Evolutionary conservation across 2,113 vertebrate genomes (phyloP), one percentile per base, ranked within the genome.

Genomic region (Arenaria interpres): DNA sequence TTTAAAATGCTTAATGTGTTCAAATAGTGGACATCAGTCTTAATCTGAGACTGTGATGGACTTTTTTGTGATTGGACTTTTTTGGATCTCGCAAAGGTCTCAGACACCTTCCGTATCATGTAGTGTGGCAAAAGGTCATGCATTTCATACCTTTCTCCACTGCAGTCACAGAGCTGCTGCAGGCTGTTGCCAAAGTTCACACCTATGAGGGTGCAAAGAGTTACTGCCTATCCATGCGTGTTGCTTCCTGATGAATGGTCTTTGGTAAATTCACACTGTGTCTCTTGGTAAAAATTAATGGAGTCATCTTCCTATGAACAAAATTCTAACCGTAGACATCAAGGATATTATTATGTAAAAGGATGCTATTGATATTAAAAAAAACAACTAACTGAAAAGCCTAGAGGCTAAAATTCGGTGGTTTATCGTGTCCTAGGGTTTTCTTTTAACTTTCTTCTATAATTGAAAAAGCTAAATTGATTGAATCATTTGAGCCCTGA

Each of bases 401-500:
- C 10, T 53, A 56, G 63, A 78, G 67, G 53, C 43, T 94, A 84
- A 96, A 96, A 93, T 82, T 82, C 81, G 86, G 71, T 94, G 72
- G 56, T 76, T 95, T 80, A 81, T 94, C 74, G 69, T 94, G 73
- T 98, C 92, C 95, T 89, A 72, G 35, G 86, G 33, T 73, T 96
- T 97, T 93, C 94, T 98, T 97, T 97, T 88, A 97, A 90, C 95
- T 97, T 98, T 97, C 80, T 88, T 96, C 97, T 97, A 96, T 97
- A 97, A 96, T 97, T 94, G 95, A 95, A 95, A 96, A 95, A 95
- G 79, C 94, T 96, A 95, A 97, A 98, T 98, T 98, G 97, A 97
- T 97, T 97, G 96, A 98, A 97, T 94, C 97, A 97, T 97, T 93
- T 98, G 96, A 98, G 94, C 97, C 96, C 97, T 57, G 82, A 98